Percentiles rank a stretch among this genome's conserved stretches.
Evolutionary conservation across 2,888 invertebrate species (phyloP).

Genomic region (Myopa testacea): DNA sequence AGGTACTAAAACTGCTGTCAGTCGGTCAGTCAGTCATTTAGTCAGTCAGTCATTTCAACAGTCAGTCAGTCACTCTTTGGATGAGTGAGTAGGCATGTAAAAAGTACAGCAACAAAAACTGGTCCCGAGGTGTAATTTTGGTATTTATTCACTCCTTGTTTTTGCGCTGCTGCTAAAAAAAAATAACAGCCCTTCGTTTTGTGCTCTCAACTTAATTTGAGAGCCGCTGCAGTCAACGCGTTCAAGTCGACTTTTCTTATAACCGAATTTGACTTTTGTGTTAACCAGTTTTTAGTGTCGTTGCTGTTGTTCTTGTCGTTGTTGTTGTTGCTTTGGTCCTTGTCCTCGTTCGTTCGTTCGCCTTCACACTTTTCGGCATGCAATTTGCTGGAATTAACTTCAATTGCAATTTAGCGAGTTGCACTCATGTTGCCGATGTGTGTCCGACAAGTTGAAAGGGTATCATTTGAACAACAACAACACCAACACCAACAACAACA

Average conservation of each 20-base stretch:
- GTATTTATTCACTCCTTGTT: slow-evolving; percentile 27
- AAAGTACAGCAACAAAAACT: slow-evolving; percentile 31
- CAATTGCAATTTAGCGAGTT: slow-evolving; percentile 62
- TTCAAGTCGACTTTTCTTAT: too few species aligned
- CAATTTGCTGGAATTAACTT: slow-evolving; percentile 68
- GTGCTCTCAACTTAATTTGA: too few species aligned
- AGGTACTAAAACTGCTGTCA: neutral
- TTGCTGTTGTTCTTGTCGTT: neutral
- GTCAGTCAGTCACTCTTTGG: neutral
- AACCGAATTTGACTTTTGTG: slow-evolving; percentile 36
- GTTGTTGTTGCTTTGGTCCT: neutral
- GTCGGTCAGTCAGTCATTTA: neutral
- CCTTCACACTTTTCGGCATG: slow-evolving; percentile 68
- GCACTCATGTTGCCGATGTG: slow-evolving; percentile 48
- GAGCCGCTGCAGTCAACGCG: too few species aligned
- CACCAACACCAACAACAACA: neutral
- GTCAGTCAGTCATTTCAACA: neutral
- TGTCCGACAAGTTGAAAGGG: slow-evolving; percentile 50
- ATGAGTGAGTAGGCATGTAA: neutral
- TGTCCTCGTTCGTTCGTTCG: slow-evolving; percentile 53
- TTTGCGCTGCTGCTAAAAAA: too few species aligned
- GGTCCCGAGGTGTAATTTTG: slow-evolving; percentile 46
- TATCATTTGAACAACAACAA: slow-evolving; percentile 41
- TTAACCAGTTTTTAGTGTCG: neutral
- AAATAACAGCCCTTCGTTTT: too few species aligned